Evolutionary conservation across 2,797 vertebrate genomes (phyloP), one percentile per base, ranked within the genome.

Genomic region (Poeciliopsis infans): DNA sequence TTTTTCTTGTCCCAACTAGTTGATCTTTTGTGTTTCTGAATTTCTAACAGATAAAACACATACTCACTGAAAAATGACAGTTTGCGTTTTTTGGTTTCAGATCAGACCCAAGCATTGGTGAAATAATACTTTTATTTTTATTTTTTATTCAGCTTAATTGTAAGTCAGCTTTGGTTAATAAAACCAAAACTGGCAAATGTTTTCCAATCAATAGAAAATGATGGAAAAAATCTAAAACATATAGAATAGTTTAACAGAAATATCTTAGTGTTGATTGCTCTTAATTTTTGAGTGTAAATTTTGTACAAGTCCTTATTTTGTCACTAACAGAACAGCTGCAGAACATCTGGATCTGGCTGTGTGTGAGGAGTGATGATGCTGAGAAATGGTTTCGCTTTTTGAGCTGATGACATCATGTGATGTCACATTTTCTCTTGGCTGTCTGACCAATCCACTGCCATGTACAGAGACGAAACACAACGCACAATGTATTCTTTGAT

Each of bases 331-430:
- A 25, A 25, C 16, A 36, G 18, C 39, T 43, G 39, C 23, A 43
- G 11, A 64, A 10, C 31, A 36, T 36, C 36, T 31, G 28, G 18
- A 36, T 18, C 15, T 66, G 69, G 61, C 61, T 71, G 70, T 76
- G 64, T 0, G 28, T 49, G 72, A 64, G 73, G 83, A 80, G 36
- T 83, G 87, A 90, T 86, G 87, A 88, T 77, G 73, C 79, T 79
- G 80, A 90, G 84, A 83, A 85, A 78, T 68, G 83, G 78, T 86
- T 87, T 88, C 68, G 80, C 86, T 86, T 20, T 43, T 4, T 64
- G 16, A 70, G 46, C 85, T 89, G 87, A 85, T 75, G 79, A 79
- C 75, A 33, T 83, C 83, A 47, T 6, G 46, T 86, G 85, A 83
- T 83, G 74, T 72, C 79, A 70, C 55, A 25, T 23, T 51, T 76